Conservation (phyloP, 2,888 invertebrate species). For the Bembecia ichneumoniformis region DNA sequence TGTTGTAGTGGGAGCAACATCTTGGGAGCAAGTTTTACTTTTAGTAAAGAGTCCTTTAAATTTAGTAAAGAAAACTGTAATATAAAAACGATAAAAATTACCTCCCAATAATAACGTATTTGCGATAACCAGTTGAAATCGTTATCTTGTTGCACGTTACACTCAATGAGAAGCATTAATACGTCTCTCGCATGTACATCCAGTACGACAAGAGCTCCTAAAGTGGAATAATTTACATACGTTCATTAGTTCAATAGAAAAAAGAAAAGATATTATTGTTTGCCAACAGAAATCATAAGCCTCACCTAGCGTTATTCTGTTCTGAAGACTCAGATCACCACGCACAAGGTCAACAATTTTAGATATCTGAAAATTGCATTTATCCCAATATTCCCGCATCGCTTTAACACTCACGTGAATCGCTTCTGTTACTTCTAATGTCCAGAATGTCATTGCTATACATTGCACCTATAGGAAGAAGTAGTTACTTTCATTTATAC, state of each 20-base stretch:
- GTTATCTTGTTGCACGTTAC: conserved; percentile 76
- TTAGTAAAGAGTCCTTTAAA: no score
- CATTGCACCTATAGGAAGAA: conserved; percentile 75
- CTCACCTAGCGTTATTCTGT: conserved; percentile 87
- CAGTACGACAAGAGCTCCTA: conserved; percentile 89
- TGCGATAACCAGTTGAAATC: conserved; percentile 91
- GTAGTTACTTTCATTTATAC: no score
- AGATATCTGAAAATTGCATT: conserved; percentile 83
- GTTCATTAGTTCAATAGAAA: not conserved
- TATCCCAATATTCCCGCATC: conserved; percentile 76
- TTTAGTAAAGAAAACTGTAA: no score
- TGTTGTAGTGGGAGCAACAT: no score
- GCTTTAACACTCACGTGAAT: conserved; percentile 73
- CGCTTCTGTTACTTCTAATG: conserved; percentile 86
- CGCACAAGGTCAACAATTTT: conserved; percentile 89
- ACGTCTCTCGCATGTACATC: conserved; percentile 96
- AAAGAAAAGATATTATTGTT: not conserved
- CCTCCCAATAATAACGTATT: conserved; percentile 89
- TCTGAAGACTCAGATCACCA: conserved; percentile 87
- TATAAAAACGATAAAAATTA: conserved; percentile 25
- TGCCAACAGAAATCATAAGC: not conserved
- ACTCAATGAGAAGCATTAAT: conserved; percentile 76
- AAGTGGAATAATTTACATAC: conserved; percentile 5
- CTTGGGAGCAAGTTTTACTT: no score
- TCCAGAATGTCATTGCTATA: conserved; percentile 91